Evolutionary conservation across 2,797 vertebrate genomes (phyloP).

Genomic region (Semotilus atromaculatus): DNA sequence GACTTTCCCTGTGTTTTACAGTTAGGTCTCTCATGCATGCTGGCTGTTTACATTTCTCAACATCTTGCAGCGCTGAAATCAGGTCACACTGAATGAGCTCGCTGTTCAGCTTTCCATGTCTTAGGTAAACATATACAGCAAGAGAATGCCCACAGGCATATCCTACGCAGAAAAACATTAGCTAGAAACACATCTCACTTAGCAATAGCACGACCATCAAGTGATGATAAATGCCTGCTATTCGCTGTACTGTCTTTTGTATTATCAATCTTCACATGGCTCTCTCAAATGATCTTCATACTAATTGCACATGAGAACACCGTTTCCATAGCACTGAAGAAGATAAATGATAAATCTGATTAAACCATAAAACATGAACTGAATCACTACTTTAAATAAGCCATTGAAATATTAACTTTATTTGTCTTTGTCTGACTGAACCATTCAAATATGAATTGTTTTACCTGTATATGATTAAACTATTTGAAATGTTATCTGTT

Average conservation of each 20-base stretch:
- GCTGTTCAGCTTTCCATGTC: slow-evolving; percentile 5
- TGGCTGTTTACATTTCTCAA: slow-evolving; percentile 27
- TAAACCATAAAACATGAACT: neutral
- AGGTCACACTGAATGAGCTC: slow-evolving; percentile 23
- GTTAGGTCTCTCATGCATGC: slow-evolving; percentile 29
- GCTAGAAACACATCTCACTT: neutral
- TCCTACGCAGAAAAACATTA: neutral
- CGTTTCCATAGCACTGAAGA: neutral
- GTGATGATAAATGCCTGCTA: slow-evolving; percentile 2
- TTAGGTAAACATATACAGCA: slow-evolving; percentile 6
- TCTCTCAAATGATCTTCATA: neutral
- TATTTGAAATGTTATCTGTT: neutral
- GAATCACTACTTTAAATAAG: neutral
- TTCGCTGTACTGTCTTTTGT: neutral
- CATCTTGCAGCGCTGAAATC: slow-evolving; percentile 7
- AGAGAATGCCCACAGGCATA: neutral
- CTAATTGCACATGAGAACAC: neutral
- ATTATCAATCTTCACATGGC: neutral
- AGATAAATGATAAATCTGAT: neutral
- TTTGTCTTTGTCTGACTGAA: neutral
- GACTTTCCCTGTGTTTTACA: slow-evolving; percentile 21
- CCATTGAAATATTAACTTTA: neutral
- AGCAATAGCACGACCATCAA: neutral
- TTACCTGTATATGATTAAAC: slow-evolving; percentile 7
- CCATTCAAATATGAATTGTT: neutral